Evolutionary conservation across 1,140 invertebrate species (phyloP).

Genomic region (Phocides pigmalion): DNA sequence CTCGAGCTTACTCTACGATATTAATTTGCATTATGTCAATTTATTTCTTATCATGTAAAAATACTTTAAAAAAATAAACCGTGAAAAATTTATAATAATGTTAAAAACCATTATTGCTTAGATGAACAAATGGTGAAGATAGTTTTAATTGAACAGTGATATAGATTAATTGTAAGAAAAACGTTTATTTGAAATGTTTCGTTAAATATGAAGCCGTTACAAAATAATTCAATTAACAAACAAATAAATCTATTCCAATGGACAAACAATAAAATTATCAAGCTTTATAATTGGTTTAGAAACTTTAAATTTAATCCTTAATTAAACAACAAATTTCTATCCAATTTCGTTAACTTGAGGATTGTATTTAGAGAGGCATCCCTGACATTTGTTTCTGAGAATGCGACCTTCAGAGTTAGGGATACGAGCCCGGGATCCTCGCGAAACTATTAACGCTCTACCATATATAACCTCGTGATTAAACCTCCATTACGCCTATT

Average conservation of each 20-base stretch:
- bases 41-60: too few relatives aligned
- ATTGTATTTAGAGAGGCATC: constrained; percentile 13
- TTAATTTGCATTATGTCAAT: neutral
- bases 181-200: too few relatives aligned
- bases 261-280: neutral
- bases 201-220: too few relatives aligned
- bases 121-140: too few relatives aligned
- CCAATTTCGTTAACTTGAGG: constrained; percentile 19
- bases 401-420: constrained; percentile 9
- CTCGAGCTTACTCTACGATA: neutral
- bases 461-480: constrained; percentile 3
- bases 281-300: neutral
- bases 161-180: too few relatives aligned
- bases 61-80: too few relatives aligned
- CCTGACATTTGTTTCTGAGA: constrained; percentile 6
- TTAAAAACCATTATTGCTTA: too few relatives aligned
- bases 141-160: too few relatives aligned
- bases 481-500: neutral
- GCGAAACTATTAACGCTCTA: constrained; percentile 1
- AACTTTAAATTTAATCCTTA: constrained; percentile 25
- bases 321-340: constrained; percentile 19
- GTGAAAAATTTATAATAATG: too few relatives aligned
- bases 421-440: neutral
- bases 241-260: too few relatives aligned
- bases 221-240: too few relatives aligned